A percentile compares a stretch with the other conserved stretches of the same genome.
Evolutionary conservation across 2,797 vertebrate species (phyloP).

Genomic region (Epinephelus awoara): DNA sequence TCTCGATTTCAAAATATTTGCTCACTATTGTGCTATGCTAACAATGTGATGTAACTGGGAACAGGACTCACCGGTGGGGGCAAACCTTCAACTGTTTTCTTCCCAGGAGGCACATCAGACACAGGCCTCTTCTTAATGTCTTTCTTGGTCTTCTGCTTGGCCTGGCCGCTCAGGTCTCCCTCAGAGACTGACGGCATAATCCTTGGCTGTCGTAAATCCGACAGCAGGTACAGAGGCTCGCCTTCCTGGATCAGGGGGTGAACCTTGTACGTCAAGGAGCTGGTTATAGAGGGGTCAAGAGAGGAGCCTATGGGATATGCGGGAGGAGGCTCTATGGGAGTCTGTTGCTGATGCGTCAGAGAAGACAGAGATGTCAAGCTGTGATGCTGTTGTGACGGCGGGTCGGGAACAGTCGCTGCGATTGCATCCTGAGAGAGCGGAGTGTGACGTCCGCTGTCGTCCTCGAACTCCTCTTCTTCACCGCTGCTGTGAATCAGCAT

Average conservation of each 20-base stretch:
- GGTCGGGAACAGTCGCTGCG: slow-evolving; percentile 20
- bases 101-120: slow-evolving; percentile 91
- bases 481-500: slow-evolving; percentile 99
- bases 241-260: slow-evolving; percentile 85
- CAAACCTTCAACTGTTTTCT: slow-evolving; percentile 93
- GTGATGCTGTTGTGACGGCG: slow-evolving; percentile 65
- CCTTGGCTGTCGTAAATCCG: slow-evolving; percentile 85
- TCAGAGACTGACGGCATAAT: slow-evolving; percentile 93
- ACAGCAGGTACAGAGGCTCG: slow-evolving; percentile 81
- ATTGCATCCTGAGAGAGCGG: slow-evolving; percentile 84
- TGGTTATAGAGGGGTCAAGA: slow-evolving; percentile 79
- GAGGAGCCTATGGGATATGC: slow-evolving; percentile 87
- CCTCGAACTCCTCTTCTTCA: slow-evolving; percentile 93
- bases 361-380: slow-evolving; percentile 68
- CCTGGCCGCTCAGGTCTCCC: slow-evolving; percentile 91
- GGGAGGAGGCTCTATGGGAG: slow-evolving; percentile 84
- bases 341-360: slow-evolving; percentile 78
- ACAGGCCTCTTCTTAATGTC: slow-evolving; percentile 94
- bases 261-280: slow-evolving; percentile 89
- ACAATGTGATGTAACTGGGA: background rate
- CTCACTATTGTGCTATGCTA: background rate
- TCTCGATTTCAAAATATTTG: background rate
- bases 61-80: slow-evolving; percentile 91
- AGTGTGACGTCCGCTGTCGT: slow-evolving; percentile 84
- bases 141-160: slow-evolving; percentile 88